Conservation (phyloP, 2,797 vertebrate species). For the Nothura maculosa region DNA sequence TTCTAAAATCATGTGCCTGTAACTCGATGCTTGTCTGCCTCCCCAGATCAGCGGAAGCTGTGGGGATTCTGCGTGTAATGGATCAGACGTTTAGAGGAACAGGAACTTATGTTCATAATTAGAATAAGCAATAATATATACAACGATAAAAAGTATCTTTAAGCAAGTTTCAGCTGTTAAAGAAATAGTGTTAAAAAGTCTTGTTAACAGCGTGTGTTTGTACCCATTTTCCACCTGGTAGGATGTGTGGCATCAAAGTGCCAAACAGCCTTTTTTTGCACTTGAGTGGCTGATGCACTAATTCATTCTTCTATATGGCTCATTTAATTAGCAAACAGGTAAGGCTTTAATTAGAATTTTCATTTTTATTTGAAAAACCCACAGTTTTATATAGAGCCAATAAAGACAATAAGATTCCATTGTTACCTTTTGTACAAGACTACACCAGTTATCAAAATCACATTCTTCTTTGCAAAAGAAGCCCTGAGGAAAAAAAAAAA, state of each 20-base stretch:
- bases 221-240: neutral
- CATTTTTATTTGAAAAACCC: neutral
- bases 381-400: neutral
- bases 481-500: conserved; percentile 78
- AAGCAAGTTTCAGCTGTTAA: neutral
- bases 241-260: neutral
- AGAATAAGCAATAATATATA: accelerated
- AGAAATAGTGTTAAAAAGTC: neutral
- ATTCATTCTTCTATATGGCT: neutral
- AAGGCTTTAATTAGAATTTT: neutral
- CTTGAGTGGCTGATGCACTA: neutral
- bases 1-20: neutral
- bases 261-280: neutral
- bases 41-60: neutral
- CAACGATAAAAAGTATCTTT: neutral
- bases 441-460: conserved; percentile 91
- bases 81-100: neutral
- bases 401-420: neutral
- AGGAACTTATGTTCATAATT: neutral
- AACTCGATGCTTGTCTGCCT: neutral
- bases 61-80: neutral
- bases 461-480: conserved; percentile 92
- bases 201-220: neutral
- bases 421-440: conserved; percentile 88
- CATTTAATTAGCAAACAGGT: neutral